Percentiles rank a stretch among this genome's conserved stretches.
Conservation (phyloP, 1,140 invertebrate genomes). For the Drosophila seguyi region DNA sequence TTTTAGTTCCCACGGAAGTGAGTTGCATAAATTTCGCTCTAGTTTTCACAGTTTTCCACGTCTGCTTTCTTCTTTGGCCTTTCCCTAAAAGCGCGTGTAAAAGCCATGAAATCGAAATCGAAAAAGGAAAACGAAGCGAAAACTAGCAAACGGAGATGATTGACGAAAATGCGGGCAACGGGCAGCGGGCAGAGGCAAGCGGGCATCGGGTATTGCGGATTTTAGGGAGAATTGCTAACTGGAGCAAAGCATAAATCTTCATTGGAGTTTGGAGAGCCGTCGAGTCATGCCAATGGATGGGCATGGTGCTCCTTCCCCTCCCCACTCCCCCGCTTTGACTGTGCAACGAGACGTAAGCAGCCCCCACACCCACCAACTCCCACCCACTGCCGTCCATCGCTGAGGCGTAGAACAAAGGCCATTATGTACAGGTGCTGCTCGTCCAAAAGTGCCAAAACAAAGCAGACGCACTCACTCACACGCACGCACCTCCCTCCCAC, state of each 20-base stretch:
- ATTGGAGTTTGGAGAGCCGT: slow-evolving; percentile 67
- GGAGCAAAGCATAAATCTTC: slow-evolving; percentile 78
- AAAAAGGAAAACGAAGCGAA: slow-evolving; percentile 56
- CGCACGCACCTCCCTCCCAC: slow-evolving; percentile 24
- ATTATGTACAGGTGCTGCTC: slow-evolving; percentile 83
- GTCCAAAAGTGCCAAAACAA: slow-evolving; percentile 82
- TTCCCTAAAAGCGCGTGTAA: slow-evolving; percentile 72
- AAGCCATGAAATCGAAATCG: slow-evolving; percentile 80
- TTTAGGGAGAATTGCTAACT: slow-evolving; percentile 37
- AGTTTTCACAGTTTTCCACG: slow-evolving; percentile 22
- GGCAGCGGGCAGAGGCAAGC: not conserved
- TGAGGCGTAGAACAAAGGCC: slow-evolving; percentile 80
- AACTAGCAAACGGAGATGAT: slow-evolving; percentile 73
- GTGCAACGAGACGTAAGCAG: slow-evolving; percentile 70
- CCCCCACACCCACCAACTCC: slow-evolving; percentile 8
- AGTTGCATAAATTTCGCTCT: slow-evolving; percentile 74
- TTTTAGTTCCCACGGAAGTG: slow-evolving; percentile 79
- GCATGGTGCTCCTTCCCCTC: not conserved
- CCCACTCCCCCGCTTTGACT: slow-evolving; percentile 43
- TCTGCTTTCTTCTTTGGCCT: slow-evolving; percentile 7
- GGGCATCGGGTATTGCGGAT: not conserved
- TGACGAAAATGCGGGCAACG: slow-evolving; percentile 57
- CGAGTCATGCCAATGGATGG: slow-evolving; percentile 59
- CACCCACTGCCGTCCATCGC: slow-evolving; percentile 40
- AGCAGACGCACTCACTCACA: slow-evolving; percentile 71